Evolutionary conservation across 1,140 invertebrate species (phyloP).

Genomic region (Camponotus pennsylvanicus): DNA sequence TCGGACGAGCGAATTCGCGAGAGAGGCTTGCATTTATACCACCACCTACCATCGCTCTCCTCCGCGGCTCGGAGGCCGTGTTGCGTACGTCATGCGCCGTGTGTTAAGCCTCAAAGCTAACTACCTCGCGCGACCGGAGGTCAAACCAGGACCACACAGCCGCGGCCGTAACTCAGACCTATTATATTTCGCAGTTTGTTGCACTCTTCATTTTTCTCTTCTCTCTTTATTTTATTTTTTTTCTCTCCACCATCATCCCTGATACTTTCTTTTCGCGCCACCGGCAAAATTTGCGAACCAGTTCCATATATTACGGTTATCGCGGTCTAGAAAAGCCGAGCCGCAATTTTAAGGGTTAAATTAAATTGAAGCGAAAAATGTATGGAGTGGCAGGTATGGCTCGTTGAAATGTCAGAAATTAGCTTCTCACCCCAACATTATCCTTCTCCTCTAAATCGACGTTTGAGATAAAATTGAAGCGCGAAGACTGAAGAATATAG

Average conservation of each 20-base stretch:
- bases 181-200: conserved; percentile 70
- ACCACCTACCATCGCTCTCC: conserved; percentile 15
- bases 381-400: not conserved
- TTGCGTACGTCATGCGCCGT: conserved; percentile 8
- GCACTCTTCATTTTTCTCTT: conserved; percentile 1
- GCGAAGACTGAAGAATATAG: not conserved
- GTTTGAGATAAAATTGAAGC: not conserved
- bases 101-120: conserved; percentile 49
- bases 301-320: too few species aligned
- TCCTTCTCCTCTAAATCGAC: not conserved
- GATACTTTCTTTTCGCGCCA: not conserved
- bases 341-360: not conserved
- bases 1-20: conserved; percentile 26
- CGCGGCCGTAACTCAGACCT: conserved; percentile 67
- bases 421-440: not conserved
- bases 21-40: conserved; percentile 10
- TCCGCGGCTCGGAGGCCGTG: not conserved
- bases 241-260: not conserved
- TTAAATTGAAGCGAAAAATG: not conserved
- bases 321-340: not conserved
- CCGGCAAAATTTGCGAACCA: too few species aligned
- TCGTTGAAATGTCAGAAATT: not conserved
- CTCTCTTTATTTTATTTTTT: not conserved
- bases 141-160: conserved; percentile 64
- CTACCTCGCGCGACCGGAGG: conserved; percentile 44